Evolutionary conservation across 2,888 invertebrate genomes (phyloP).

Genomic region (Thymelicus acteon): DNA sequence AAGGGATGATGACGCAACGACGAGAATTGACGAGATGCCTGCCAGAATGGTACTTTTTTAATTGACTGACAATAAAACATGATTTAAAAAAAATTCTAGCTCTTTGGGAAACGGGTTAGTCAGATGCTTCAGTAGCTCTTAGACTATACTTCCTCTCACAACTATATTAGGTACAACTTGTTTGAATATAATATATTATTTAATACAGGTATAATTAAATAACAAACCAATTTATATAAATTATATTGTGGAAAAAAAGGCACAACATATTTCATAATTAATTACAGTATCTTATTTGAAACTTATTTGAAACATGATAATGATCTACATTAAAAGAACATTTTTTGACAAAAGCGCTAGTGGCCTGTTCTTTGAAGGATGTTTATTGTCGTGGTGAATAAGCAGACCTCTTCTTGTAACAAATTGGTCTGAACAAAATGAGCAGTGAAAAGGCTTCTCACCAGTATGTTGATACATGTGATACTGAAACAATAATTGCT

Average conservation of each 20-base stretch:
- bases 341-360: slow-evolving; percentile 62
- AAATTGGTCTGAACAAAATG: slow-evolving; percentile 83
- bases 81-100: no score
- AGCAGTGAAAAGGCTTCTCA: slow-evolving; percentile 96
- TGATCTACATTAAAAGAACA: slow-evolving; percentile 56
- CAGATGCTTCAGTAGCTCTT: no score
- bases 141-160: no score
- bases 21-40: no score
- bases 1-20: no score
- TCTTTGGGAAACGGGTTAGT: no score
- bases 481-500: slow-evolving; percentile 59
- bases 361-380: slow-evolving; percentile 60
- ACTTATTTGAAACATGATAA: neutral
- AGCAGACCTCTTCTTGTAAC: slow-evolving; percentile 68
- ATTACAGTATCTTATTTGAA: neutral
- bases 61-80: no score
- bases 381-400: slow-evolving; percentile 67
- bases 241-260: slow-evolving; percentile 6
- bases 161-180: no score
- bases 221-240: neutral
- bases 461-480: slow-evolving; percentile 90
- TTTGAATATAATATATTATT: no score
- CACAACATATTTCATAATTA: neutral
- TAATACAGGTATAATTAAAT: neutral
- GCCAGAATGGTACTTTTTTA: no score